Evolutionary conservation across 2,113 vertebrate species (phyloP), one percentile per base, ranked within the genome.

Genomic region (Dipodomys merriami): DNA sequence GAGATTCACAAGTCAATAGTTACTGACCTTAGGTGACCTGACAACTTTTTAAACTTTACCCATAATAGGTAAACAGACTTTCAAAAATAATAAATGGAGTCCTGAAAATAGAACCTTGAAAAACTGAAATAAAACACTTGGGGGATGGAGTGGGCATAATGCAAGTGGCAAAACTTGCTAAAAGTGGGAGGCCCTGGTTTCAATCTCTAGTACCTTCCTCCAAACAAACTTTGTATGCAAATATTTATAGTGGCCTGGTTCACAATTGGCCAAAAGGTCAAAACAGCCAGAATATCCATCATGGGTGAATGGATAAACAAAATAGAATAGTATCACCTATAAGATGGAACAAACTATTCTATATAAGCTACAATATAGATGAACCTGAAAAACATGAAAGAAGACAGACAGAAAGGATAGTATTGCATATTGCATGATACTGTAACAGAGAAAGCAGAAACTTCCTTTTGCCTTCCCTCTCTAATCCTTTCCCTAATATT

Each of bases 1-100:
- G 79, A 96, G 67, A 95, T 95, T 2, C 83, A 95, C 46, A 95
- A 95, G 76, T 85, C 89, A 94, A 90, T 35, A 94, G 86, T 86
- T 86, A 95, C 44, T 64, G 85, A 84, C 22, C 7, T 13, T n/a
- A 11, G 33, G 86, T 92, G 72, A 39, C 53, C 62, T 89, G 57
- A 67, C 81, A 83, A 83, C 35, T 85, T 85, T 90, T 90, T 60
- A 23, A 80, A 94, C 23, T 91, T 91, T 81, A 86, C 88, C 95
- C 62, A 64, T 44, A 94, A 76, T 20, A 90, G 68, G 68, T 23
- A 83, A 86, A 35, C 11, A 94, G 33, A 19, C 2, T 94, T 83
- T 93, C 71, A 88, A 23, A 95, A 94, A 92, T 81, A n/a, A 74
- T 84, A 81, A 82, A 77, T 78, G 64, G n/a, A 11, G 82, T 92